These are phyloP conservation scores for Paraescarpia echinospica DNA, from an alignment of 1,140 invertebrate species.

Conservation along the genomic window DNA sequence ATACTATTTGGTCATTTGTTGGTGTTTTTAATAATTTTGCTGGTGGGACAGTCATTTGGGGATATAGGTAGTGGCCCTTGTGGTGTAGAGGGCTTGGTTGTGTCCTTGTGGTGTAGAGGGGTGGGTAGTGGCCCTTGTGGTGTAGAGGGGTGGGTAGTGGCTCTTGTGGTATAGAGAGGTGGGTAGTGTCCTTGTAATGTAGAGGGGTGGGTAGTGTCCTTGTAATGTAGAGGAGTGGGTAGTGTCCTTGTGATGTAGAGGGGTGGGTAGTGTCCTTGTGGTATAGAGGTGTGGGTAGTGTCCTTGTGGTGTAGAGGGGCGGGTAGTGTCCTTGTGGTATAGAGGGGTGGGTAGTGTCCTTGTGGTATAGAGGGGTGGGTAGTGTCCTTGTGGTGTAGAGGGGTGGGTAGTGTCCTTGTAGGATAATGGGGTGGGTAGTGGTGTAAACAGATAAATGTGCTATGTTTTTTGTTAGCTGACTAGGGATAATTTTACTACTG, in stretches of 20 bases:
- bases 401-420: not conserved
- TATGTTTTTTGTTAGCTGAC: no score
- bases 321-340: not conserved
- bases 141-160: not conserved
- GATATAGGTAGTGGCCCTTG: not conserved
- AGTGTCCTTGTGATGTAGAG: not conserved
- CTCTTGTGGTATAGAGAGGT: not conserved
- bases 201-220: not conserved
- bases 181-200: not conserved
- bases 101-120: not conserved
- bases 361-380: not conserved
- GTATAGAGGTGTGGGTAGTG: not conserved
- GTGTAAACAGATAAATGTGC: no score
- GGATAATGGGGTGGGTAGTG: not conserved
- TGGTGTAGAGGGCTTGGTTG: not conserved
- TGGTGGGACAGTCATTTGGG: no score
- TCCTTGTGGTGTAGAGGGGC: not conserved
- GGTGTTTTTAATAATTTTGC: no score
- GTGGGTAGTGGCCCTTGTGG: not conserved
- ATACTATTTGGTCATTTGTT: no score
- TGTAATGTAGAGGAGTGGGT: not conserved
- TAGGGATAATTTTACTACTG: no score
- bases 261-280: not conserved
- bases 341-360: not conserved
- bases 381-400: not conserved